Conservation (phyloP, 2,113 vertebrate genomes). For the Perca schrenkii region DNA sequence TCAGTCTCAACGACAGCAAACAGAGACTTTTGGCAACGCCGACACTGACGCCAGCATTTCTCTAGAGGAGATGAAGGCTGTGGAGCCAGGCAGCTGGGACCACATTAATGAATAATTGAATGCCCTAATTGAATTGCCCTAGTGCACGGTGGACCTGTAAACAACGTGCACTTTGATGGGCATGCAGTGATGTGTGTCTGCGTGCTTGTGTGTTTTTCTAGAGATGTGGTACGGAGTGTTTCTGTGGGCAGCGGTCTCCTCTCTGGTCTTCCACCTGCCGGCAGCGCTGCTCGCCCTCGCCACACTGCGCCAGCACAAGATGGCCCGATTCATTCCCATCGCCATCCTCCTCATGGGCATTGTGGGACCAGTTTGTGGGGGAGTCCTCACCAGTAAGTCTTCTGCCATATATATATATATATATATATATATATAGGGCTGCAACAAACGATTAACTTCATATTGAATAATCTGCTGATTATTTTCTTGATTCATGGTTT, state of each 20-base stretch:
- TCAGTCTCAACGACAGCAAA: too few species aligned
- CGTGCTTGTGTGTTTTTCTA: constrained; percentile 66
- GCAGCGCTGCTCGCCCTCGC: constrained; percentile 91
- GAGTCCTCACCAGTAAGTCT: constrained; percentile 94
- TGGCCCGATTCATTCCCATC: constrained; percentile 93
- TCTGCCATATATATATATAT: too few species aligned
- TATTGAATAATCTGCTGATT: too few species aligned
- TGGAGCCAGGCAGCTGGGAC: neutral
- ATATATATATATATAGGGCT: too few species aligned
- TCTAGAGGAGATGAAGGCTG: neutral
- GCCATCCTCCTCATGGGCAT: constrained; percentile 95
- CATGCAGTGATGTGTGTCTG: neutral
- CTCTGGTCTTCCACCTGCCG: constrained; percentile 93
- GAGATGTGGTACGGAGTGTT: constrained; percentile 99
- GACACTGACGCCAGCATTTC: too few species aligned
- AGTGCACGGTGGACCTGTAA: neutral
- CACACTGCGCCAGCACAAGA: constrained; percentile 93
- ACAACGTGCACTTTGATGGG: neutral
- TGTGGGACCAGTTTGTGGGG: constrained; percentile 93
- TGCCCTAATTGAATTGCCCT: neutral
- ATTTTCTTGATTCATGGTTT: too few species aligned
- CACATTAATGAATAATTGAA: neutral
- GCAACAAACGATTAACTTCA: too few species aligned
- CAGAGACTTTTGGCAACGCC: too few species aligned
- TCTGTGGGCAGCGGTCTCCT: constrained; percentile 95